Percentiles rank a stretch among this genome's conserved stretches.
Evolutionary conservation across 2,113 vertebrate genomes (phyloP).

Genomic region (Agelaius tricolor): DNA sequence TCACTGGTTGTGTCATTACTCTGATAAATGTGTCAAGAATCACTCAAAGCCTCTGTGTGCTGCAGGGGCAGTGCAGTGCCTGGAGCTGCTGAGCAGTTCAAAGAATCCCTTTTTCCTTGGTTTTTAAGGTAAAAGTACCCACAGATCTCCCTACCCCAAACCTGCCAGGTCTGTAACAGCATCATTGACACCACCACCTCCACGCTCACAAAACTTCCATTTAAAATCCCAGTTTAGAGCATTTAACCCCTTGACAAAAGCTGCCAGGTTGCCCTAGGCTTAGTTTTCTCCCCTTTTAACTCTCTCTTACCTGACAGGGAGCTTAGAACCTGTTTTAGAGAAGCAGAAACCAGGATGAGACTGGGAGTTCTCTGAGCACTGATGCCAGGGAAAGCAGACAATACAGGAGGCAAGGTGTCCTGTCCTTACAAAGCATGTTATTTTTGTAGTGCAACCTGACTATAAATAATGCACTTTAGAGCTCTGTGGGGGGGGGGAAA

Average conservation of each 20-base stretch:
- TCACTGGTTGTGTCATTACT: not conserved
- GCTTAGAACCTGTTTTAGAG: not conserved
- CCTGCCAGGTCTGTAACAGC: not conserved
- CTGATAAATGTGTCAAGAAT: not conserved
- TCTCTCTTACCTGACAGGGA: not conserved
- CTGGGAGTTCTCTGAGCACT: not conserved
- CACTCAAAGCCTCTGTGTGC: not conserved
- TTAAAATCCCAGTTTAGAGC: not conserved
- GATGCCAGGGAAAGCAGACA: not conserved
- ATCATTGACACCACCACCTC: not conserved
- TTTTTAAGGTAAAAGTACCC: not conserved
- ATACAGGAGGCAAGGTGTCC: not conserved
- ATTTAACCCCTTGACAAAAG: not conserved
- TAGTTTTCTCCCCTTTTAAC: not conserved
- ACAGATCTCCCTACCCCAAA: not conserved
- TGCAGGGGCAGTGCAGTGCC: not conserved
- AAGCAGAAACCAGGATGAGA: not conserved
- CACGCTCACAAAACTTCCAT: not conserved
- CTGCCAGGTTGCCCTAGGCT: not conserved
- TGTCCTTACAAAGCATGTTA: not conserved
- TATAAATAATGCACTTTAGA: slow-evolving; percentile 70
- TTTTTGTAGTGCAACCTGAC: not conserved
- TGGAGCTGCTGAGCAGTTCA: not conserved
- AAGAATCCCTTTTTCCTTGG: not conserved
- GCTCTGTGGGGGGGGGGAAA: not conserved